Conservation (phyloP, 2,888 invertebrate genomes). For the Pomacea canaliculata region DNA sequence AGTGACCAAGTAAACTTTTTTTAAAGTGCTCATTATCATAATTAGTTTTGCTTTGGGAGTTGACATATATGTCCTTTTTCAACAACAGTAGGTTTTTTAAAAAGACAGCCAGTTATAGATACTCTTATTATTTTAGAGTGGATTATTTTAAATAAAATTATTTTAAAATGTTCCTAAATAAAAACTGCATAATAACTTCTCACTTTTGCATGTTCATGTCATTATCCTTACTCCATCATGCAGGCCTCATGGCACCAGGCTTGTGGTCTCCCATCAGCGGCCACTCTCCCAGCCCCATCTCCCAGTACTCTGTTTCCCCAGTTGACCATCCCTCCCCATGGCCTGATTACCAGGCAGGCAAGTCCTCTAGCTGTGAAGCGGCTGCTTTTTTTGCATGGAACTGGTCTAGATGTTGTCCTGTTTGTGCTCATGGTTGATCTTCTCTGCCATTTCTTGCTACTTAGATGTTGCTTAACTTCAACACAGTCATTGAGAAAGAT, state of each 20-base stretch:
- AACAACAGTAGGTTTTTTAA: no score
- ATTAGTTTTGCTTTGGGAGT: no score
- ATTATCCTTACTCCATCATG: slow-evolving; percentile 18
- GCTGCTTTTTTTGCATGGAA: neutral
- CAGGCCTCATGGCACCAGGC: slow-evolving; percentile 35
- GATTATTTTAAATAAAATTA: no score
- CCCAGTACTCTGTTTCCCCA: slow-evolving; percentile 37
- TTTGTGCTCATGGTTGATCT: neutral
- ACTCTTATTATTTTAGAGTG: no score
- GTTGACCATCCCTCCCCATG: slow-evolving; percentile 42
- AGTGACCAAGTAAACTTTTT: no score
- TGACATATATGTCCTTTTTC: no score
- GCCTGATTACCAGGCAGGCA: slow-evolving; percentile 59
- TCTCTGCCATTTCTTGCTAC: neutral
- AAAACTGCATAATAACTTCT: neutral
- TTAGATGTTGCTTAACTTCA: no score
- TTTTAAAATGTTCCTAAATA: neutral
- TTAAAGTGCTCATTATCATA: no score
- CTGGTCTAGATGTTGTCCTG: neutral
- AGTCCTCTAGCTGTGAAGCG: slow-evolving; percentile 24
- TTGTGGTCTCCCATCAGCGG: slow-evolving; percentile 24
- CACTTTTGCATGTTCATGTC: neutral
- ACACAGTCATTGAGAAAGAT: no score
- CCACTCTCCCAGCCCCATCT: slow-evolving; percentile 27
- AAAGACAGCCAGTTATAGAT: no score